These are phyloP conservation scores for Blastomussa wellsi DNA, from an alignment of 92 coral and sea anemone genomes.

Conservation along the genomic window DNA sequence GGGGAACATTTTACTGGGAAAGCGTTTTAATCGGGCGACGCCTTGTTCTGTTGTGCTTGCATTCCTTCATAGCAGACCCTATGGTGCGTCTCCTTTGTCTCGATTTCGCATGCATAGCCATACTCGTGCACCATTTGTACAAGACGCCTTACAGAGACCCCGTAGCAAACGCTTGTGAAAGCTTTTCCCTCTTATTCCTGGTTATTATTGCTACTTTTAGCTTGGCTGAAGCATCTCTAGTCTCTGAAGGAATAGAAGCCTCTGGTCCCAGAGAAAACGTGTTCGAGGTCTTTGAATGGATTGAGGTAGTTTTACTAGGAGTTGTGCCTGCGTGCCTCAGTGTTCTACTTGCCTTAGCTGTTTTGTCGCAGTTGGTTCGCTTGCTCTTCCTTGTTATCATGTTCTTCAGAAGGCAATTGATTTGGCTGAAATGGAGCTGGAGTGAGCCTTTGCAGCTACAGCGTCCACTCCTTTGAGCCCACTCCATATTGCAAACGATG, in stretches of 20 bases:
- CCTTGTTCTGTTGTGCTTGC: conserved; percentile 30
- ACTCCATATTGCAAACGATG: not conserved
- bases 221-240: conserved; percentile 35
- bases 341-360: conserved; percentile 5
- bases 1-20: conserved; percentile 55
- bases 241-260: conserved; percentile 41
- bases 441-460: too few relatives aligned
- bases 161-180: conserved; percentile 45
- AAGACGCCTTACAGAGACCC: conserved; percentile 28
- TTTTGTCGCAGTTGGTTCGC: conserved; percentile 33
- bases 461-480: not conserved
- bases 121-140: conserved; percentile 42
- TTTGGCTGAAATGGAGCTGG: not conserved
- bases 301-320: conserved; percentile 29
- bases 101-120: conserved; percentile 20
- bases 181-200: conserved; percentile 19
- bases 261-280: conserved; percentile 19
- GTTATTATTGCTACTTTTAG: conserved; percentile 16
- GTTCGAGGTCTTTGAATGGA: conserved; percentile 26
- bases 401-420: not conserved
- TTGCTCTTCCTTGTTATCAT: not conserved
- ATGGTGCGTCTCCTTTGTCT: conserved; percentile 38
- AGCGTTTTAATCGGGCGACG: conserved; percentile 55
- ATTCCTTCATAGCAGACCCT: conserved; percentile 46
- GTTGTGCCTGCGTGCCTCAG: conserved; percentile 25